Evolutionary conservation across 2,888 invertebrate species (phyloP), one percentile per base, ranked within the genome.

Genomic region (Disparrhopalites patrizii): DNA sequence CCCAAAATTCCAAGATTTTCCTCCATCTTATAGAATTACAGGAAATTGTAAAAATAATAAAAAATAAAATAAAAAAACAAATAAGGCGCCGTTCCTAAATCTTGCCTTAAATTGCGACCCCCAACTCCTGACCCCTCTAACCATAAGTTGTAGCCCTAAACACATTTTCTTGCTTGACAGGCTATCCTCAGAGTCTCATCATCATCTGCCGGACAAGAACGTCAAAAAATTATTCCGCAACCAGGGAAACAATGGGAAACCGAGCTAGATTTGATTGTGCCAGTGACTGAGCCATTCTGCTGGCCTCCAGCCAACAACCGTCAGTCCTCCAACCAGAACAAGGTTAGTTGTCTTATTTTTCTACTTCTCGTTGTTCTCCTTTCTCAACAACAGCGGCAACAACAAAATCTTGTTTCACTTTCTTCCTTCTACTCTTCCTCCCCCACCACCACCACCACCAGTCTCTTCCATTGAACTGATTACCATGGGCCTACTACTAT

Each of bases 211-310:
- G 62, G 62, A 40, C 55, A 38, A 43, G 62, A 58, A 52, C 27
- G 55, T 50, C 63, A 66, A 57, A 68, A 66, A 65, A 66, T 60
- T 31, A 61, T 52, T 30, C 69, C 62, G 40, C 65, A 68, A 40
- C 68, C 70, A 50, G 65, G 52, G 55, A 71, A 71, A 67, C 70
- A 70, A 60, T 72, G 72, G 67, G 72, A 75, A 66, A 71, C 73
- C 52, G 73, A 75, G 51, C 65, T 75, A 51, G 75, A 75, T 63
- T 65, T 73, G 25, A 72, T 73, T 66, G 67, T 71, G 31, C 73
- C 73, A 56, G 70, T 62, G 52, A 64, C 63, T 33, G 75, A 73
- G 28, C 61, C 68, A 62, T 65, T 65, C 30, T 68, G 60, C 54
- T 73, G 73, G 72, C 68, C 70, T 64, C 31, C 66, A 68, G 50